Percentiles rank a stretch among this genome's conserved stretches.
phyloP scores from a whole-genome alignment of 1,140 invertebrate species.

The Lepeophtheirus salmonis region DNA sequence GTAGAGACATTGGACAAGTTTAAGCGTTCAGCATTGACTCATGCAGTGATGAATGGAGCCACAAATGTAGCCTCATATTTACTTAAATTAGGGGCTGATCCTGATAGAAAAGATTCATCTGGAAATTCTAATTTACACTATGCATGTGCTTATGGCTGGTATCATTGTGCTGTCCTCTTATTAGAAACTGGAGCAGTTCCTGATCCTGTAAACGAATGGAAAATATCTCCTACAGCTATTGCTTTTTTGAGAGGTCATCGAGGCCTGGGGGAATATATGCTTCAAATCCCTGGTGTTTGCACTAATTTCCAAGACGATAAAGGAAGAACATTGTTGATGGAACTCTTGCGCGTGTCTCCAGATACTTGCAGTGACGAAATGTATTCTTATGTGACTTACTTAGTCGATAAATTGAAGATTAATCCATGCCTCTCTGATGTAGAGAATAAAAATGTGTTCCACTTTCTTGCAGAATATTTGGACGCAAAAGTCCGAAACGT shows the following conservation, averaged over 20 bases:
- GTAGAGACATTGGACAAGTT: conserved; percentile 28
- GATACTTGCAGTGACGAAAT: background rate
- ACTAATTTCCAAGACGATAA: conserved; percentile 31
- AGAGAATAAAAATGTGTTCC: background rate
- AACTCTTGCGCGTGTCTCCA: background rate
- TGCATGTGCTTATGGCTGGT: conserved; percentile 37
- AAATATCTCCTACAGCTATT: conserved; percentile 31
- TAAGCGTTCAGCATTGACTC: conserved; percentile 32
- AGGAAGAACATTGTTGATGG: conserved; percentile 11
- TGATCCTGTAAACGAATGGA: conserved; percentile 32
- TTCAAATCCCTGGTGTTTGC: conserved; percentile 30
- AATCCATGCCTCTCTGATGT: background rate
- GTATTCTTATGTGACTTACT: background rate
- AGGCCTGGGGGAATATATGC: conserved; percentile 32
- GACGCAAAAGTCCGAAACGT: background rate
- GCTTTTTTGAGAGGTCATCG: conserved; percentile 36
- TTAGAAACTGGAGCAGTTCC: conserved; percentile 31
- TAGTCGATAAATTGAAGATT: background rate
- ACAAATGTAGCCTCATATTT: conserved; percentile 32
- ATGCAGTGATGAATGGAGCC: conserved; percentile 36
- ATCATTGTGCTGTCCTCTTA: conserved; percentile 32
- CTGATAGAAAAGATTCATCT: conserved; percentile 30
- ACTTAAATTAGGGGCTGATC: conserved; percentile 31
- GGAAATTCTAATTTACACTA: conserved; percentile 36
- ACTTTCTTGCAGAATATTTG: background rate